Evolutionary conservation across 2,113 vertebrate species (phyloP).

Genomic region (Marmota monax): DNA sequence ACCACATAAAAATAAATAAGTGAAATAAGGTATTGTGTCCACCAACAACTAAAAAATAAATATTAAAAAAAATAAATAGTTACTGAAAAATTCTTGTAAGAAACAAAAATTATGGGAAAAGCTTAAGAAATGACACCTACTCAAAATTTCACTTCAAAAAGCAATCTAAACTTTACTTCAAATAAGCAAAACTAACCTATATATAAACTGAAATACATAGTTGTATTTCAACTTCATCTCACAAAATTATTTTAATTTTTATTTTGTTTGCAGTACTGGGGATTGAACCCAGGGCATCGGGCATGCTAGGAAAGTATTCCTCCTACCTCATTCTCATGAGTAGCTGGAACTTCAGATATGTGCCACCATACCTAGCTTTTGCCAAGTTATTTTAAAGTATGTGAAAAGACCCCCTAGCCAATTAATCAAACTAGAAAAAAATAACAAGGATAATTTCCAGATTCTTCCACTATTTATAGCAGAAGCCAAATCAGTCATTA

Average conservation of each 20-base stretch:
- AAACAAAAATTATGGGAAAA: conserved; percentile 20
- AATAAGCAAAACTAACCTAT: conserved; percentile 6
- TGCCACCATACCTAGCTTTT: background rate
- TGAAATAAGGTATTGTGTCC: no score
- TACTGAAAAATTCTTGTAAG: conserved; percentile 21
- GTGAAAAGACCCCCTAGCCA: conserved; percentile 33
- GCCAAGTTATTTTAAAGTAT: conserved; percentile 28
- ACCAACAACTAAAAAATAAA: no score
- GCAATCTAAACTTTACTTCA: conserved; percentile 30
- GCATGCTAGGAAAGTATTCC: background rate
- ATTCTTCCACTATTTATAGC: background rate
- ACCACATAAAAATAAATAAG: no score
- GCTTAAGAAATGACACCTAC: conserved; percentile 21
- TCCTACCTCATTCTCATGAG: background rate
- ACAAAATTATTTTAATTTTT: conserved; percentile 10
- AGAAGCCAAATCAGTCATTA: background rate
- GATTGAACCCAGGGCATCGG: background rate
- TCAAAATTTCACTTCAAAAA: conserved; percentile 53
- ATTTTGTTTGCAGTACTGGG: background rate
- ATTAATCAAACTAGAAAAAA: background rate
- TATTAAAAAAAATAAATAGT: background rate
- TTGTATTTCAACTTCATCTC: conserved; percentile 38
- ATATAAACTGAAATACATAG: background rate
- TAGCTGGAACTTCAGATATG: background rate
- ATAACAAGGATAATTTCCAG: background rate